Conservation (phyloP, 2,797 vertebrate genomes). For the Paguma larvata region DNA sequence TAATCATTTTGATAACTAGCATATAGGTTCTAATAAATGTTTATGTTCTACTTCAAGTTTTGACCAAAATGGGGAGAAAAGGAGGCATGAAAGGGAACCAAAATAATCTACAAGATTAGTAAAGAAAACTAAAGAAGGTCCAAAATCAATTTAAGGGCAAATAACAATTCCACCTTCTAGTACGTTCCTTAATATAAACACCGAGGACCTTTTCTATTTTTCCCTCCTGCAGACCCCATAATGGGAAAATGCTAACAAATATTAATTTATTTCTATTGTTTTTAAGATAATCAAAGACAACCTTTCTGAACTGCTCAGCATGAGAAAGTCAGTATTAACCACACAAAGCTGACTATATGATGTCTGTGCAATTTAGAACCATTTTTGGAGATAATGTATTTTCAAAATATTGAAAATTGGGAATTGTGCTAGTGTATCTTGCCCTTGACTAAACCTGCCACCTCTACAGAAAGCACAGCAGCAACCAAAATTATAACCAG, state of each 20-base stretch:
- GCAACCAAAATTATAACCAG: conserved; percentile 25
- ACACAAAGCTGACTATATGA: neutral
- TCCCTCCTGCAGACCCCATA: neutral
- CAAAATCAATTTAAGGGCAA: neutral
- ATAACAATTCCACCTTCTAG: neutral
- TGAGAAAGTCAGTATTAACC: conserved; percentile 27
- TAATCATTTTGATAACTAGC: conserved; percentile 56
- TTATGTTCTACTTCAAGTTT: conserved; percentile 25
- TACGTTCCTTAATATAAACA: conserved; percentile 7
- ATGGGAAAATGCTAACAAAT: conserved; percentile 28
- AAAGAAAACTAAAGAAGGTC: neutral
- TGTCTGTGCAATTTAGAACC: neutral
- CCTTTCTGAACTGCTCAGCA: neutral
- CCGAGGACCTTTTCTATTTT: neutral
- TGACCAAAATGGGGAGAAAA: neutral
- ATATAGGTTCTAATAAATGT: neutral
- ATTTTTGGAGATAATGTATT: neutral
- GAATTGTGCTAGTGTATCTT: neutral
- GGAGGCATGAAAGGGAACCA: neutral
- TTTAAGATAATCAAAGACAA: conserved; percentile 56
- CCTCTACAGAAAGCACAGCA: neutral
- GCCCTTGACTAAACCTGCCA: conserved; percentile 42
- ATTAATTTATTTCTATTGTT: conserved; percentile 33
- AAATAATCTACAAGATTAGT: neutral
- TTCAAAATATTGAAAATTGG: neutral